Base-by-base conservation (phyloP, 2,797 vertebrate genomes). In the Anguilla anguilla region DNA sequence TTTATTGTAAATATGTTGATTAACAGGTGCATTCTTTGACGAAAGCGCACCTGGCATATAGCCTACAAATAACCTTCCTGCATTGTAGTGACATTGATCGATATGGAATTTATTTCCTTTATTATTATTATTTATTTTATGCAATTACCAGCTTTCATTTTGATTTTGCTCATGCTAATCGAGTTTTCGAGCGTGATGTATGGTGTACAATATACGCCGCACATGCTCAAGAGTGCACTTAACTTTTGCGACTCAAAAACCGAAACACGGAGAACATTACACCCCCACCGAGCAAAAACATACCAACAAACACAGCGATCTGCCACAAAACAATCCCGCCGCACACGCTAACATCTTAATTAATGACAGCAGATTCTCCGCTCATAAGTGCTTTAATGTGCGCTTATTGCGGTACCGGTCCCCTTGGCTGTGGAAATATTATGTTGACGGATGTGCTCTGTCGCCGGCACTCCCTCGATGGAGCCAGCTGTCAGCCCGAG, bases 391-490 rank as follows among this genome's bases (percentile, higher is more conserved):
- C 94, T 93, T 94, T 94, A 94, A 92, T 94, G 94, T 92, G 93
- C 92, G 92, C 90, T 94, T 91, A 90, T 93, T 93, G 94, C 94
- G 90, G 87, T 89, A 90, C 92, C 90, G 91, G 92, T 91, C 94
- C 94, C 93, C 95, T 93, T 94, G 95, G 95, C 96, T 93, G 93
- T 93, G 95, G 94, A 95, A 95, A 94, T 95, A 95, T 94, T 95
- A 95, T 94, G 93, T 94, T 95, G 95, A 96, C 95, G 92, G 95
- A 95, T 95, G 95, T 94, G 93, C 93, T 93, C 93, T 94, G 95
- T 95, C 93, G 94, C 93, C 88, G 89, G 93, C 2, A 93, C 93
- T 95, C 95, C 94, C 94, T 95, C 92, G 92, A 94, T 91, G 94
- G 95, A 93, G 93, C 93, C 92, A 93, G 95, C 94, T 96, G 96